Evolutionary conservation across 1,140 invertebrate genomes (phyloP), one percentile per base, ranked within the genome.

Genomic region (Ceratosolen solmsi): DNA sequence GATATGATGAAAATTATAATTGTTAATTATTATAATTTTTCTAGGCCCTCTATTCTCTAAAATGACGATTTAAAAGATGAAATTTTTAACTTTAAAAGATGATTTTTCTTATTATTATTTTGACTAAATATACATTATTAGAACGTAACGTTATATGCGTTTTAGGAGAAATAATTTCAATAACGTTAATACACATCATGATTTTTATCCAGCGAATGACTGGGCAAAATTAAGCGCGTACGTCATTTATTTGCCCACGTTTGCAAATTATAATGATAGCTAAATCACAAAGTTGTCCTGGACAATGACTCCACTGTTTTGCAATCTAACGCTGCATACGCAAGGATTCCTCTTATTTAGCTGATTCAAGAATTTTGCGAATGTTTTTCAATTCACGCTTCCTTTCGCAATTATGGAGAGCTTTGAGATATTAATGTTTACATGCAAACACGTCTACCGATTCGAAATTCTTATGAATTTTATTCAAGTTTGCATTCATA

Each of bases 341-440:
- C 58, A 27, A n/a, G 74, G 22, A 60, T 76, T 76, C 15, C 5
- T 63, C 33, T 56, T 76, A 41, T 76, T 76, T 49, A 63, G 74
- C 58, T 46, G 15, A 63, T 84, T 84, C 63, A 82, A 84, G 81
- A 84, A 84, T 79, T 75, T 86, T 79, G 79, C 84, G 81, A 80
- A 84, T 58, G 73, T 25, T 46, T 71, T 72, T 79, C 78, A 78
- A 78, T 84, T 84, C 83, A 54, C 80, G 82, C 83, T 85, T 78
- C 76, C 72, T 84, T 86, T 86, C 74, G 73, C 70, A 46, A 77
- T 77, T 49, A 49, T 27, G 22, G 5, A 8, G 11, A 51, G 22
- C 20, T 58, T 0, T 13, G 46, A 51, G 17, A 51, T 36, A 49
- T 30, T n/a, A 20, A 20, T 68, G 63, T 72, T 72, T 49, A 72